These are phyloP conservation scores for Myiagra hebetior DNA, from an alignment of 2,113 vertebrate genomes.

Conservation along the genomic window DNA sequence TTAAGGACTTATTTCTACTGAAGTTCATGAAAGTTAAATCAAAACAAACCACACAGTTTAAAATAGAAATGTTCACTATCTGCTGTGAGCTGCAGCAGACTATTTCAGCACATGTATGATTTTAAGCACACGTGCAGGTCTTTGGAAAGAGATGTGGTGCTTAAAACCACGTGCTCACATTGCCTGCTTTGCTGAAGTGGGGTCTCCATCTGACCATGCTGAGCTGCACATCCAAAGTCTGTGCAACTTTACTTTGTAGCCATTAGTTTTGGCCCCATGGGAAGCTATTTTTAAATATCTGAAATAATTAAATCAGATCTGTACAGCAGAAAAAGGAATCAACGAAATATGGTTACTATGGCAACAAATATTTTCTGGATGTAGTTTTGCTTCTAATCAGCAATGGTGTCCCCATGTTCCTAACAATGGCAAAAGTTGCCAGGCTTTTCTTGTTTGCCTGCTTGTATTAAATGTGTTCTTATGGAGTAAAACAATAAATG, in stretches of 20 bases:
- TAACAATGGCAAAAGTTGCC: not conserved
- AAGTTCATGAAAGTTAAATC: not conserved
- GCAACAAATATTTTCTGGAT: constrained; percentile 67
- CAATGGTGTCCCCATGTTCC: not conserved
- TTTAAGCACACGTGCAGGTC: not conserved
- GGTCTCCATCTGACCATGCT: not conserved
- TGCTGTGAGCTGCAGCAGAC: not conserved
- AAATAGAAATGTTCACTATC: not conserved
- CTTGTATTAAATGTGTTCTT: not conserved
- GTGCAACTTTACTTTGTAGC: constrained; percentile 9
- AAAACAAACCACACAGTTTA: not conserved
- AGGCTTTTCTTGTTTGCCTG: not conserved
- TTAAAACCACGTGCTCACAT: not conserved
- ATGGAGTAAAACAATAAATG: not conserved
- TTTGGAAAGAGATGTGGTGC: not conserved
- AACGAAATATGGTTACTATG: constrained; percentile 59
- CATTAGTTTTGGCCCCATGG: constrained; percentile 24
- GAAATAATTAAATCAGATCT: constrained; percentile 64
- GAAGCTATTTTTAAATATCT: constrained; percentile 71
- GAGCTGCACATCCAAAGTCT: not conserved
- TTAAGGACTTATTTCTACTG: not conserved
- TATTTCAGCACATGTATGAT: not conserved
- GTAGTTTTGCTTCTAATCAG: constrained; percentile 10
- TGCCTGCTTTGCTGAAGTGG: not conserved
- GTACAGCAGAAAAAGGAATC: constrained; percentile 27